Percentiles rank a stretch among this genome's conserved stretches.
phyloP scores from a whole-genome alignment of 2,797 vertebrate genomes.

The Ceyx erithaca region DNA sequence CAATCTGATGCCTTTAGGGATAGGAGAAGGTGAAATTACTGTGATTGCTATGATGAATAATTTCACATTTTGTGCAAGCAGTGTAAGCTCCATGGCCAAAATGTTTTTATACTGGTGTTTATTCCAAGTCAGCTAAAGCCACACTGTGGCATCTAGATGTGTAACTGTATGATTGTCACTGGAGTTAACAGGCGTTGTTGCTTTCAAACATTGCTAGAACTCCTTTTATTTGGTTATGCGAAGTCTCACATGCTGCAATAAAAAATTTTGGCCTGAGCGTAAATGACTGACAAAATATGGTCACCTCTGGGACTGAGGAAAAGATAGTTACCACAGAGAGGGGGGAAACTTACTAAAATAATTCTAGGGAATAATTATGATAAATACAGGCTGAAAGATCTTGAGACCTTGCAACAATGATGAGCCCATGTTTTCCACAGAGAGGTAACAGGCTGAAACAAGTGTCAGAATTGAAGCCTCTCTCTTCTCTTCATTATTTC shows the following conservation, averaged over 20 bases:
- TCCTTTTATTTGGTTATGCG: not conserved
- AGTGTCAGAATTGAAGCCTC: not conserved
- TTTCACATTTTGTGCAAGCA: not conserved
- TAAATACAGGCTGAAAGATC: not conserved
- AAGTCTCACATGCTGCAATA: not conserved
- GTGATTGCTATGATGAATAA: not conserved
- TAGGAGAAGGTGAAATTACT: not conserved
- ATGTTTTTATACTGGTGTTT: not conserved
- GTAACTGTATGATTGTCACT: accelerated
- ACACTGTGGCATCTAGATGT: not conserved
- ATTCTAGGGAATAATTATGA: not conserved
- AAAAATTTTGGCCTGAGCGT: not conserved
- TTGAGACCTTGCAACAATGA: not conserved
- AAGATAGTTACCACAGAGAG: not conserved
- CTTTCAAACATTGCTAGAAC: not conserved
- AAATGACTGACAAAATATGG: not conserved
- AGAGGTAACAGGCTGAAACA: not conserved
- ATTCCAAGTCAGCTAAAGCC: not conserved
- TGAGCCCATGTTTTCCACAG: not conserved
- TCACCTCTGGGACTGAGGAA: not conserved
- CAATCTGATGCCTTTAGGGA: not conserved
- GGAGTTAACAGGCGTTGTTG: not conserved
- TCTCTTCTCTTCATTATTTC: no score
- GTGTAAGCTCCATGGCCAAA: not conserved
- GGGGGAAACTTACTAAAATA: not conserved